Evolutionary conservation across 2,113 vertebrate species (phyloP).

Genomic region (Cyprinodon tularosa): DNA sequence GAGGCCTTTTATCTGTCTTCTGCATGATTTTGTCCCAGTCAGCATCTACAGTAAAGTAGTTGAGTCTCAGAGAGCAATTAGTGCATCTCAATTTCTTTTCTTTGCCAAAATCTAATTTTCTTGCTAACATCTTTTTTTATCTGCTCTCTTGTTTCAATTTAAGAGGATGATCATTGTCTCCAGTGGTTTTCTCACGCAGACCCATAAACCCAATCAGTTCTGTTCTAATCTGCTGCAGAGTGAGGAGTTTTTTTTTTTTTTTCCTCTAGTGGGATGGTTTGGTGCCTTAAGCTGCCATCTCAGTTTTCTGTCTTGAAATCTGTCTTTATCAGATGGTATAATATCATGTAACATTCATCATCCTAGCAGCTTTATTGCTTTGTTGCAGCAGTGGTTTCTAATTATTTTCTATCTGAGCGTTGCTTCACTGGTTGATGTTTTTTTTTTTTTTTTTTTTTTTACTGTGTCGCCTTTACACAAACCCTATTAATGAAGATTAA

Average conservation of each 20-base stretch:
- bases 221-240: constrained; percentile 20
- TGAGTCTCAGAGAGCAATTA: constrained; percentile 50
- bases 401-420: not conserved
- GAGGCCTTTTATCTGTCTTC: constrained; percentile 51
- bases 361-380: constrained; percentile 13
- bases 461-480: not conserved
- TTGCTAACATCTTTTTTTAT: constrained; percentile 1
- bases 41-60: constrained; percentile 53
- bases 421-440: not conserved
- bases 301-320: constrained; percentile 3
- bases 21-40: constrained; percentile 42
- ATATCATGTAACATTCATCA: not conserved
- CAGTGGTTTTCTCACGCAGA: constrained; percentile 14
- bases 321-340: not conserved
- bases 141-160: not conserved
- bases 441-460: not conserved
- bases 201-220: constrained; percentile 9
- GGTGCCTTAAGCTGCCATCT: constrained; percentile 1
- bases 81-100: constrained; percentile 8
- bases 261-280: constrained; percentile 33
- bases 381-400: not conserved
- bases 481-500: not conserved
- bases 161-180: not conserved
- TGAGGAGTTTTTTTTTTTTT: constrained; percentile 20
- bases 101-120: not conserved